These are phyloP conservation scores for Sebastes minor DNA, from an alignment of 2,797 vertebrate genomes.

Conservation along the genomic window DNA sequence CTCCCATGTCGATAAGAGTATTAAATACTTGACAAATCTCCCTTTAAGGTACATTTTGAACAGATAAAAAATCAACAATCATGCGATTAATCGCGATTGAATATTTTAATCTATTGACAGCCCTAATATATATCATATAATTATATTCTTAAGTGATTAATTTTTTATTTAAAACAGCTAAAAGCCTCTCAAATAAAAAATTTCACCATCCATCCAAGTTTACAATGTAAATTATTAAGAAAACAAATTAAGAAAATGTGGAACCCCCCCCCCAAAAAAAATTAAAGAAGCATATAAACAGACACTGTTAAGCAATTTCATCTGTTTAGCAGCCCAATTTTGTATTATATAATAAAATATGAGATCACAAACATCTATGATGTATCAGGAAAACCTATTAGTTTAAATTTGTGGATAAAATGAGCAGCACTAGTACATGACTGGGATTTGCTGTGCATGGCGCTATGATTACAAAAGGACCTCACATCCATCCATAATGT, in stretches of 20 bases:
- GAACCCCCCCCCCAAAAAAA: accelerated
- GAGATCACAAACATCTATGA: conserved; percentile 4
- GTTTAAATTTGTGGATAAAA: conserved; percentile 29
- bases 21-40: too few relatives aligned
- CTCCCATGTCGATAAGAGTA: too few relatives aligned
- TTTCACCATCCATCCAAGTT: not conserved
- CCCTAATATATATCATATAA: too few relatives aligned
- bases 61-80: too few relatives aligned
- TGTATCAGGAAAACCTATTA: conserved; percentile 30
- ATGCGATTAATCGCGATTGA: too few relatives aligned
- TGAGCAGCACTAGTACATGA: conserved; percentile 14
- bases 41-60: too few relatives aligned
- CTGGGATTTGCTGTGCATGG: conserved; percentile 14
- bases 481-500: conserved; percentile 46
- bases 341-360: not conserved
- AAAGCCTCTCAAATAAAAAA: not conserved
- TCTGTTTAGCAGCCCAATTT: not conserved
- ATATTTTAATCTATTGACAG: too few relatives aligned
- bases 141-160: not conserved
- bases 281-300: not conserved
- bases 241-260: not conserved
- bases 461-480: conserved; percentile 43
- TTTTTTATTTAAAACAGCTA: not conserved
- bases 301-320: not conserved
- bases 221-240: not conserved